These are phyloP conservation scores for Lytechinus variegatus DNA, from an alignment of 35 echinoderm and acorn worm genomes.

Conservation along the genomic window DNA sequence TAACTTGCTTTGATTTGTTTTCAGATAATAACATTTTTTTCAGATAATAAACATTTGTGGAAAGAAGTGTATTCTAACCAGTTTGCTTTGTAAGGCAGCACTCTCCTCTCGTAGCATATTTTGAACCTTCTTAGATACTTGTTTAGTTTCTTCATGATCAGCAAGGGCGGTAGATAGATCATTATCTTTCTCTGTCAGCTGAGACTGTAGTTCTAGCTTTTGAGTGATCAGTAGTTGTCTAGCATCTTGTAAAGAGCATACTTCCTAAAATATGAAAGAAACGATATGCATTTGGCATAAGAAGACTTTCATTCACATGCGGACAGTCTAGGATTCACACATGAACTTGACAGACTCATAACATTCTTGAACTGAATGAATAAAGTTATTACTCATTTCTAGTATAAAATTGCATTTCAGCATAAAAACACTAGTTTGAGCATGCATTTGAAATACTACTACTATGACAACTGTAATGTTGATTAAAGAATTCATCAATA, in stretches of 20 bases:
- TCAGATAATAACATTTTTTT: too few species aligned
- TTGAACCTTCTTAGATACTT: constrained; percentile 91
- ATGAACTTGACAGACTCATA: too few species aligned
- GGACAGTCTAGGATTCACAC: neutral
- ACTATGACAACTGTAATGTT: neutral
- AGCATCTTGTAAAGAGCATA: constrained; percentile 76
- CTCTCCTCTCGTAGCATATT: constrained; percentile 89
- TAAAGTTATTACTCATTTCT: too few species aligned
- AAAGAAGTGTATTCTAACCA: constrained; percentile 55
- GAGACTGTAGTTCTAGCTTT: constrained; percentile 91
- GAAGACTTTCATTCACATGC: neutral
- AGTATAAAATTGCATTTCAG: too few species aligned
- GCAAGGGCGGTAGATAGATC: constrained; percentile 56
- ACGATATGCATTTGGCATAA: neutral
- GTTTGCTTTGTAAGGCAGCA: constrained; percentile 88
- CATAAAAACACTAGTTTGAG: too few species aligned
- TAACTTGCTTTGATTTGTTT: too few species aligned
- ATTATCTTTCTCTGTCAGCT: constrained; percentile 77
- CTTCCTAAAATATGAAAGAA: constrained; percentile 63
- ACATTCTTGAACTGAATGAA: too few species aligned
- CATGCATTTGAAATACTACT: neutral
- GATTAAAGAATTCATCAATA: too few species aligned
- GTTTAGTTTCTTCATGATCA: constrained; percentile 83
- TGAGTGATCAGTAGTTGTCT: constrained; percentile 94
- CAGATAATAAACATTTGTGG: too few species aligned